Evolutionary conservation across 2,113 vertebrate genomes (phyloP), one percentile per base, ranked within the genome.

Genomic region (Bagarius yarrelli): DNA sequence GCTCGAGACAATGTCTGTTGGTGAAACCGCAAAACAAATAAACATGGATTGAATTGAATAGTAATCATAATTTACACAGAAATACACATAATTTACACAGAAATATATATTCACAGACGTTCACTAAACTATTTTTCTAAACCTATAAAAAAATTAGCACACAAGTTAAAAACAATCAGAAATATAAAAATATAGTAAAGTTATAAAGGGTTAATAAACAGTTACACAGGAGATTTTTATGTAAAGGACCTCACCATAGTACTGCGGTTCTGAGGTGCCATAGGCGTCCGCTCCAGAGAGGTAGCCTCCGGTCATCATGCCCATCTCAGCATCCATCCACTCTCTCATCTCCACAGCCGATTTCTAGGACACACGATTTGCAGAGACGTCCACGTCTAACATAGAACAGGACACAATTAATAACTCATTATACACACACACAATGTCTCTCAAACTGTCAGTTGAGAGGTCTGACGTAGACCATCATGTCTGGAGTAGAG

Each of bases 161-260:
- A 5, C 15, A 71, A 52, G 25, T 2, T 4, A 53, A 9, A 71
- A 71, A 5, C 44, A 70, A 70, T 5, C 21, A 13, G 36, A 36
- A 11, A 64, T 67, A 23, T 23, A 13, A 14, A 27, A 67, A n/a
- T 47, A 67, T 23, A 13, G 34, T 0, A 0, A 69, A 69, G 5
- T 13, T 36, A 34, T 2, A 5, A 55, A 3, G 1, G 15, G 11
- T 60, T 5, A 14, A 36, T 76, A 18, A 75, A 74, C 27, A 74
- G 5, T 9, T 44, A 15, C 3, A 36, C 2, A 1, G 36, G 14
- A 53, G 47, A 11, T 11, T 27, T 19, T 36, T 63, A 32, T 64
- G 30, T n/a, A 44, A 67, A 73, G 76, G 83, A 84, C 88, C 95
- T 93, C 89, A 98, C 96, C 95, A 0, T 95, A 97, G 87, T 94